Evolutionary conservation across 1,140 invertebrate genomes (phyloP).

Genomic region (Orchesella cincta): DNA sequence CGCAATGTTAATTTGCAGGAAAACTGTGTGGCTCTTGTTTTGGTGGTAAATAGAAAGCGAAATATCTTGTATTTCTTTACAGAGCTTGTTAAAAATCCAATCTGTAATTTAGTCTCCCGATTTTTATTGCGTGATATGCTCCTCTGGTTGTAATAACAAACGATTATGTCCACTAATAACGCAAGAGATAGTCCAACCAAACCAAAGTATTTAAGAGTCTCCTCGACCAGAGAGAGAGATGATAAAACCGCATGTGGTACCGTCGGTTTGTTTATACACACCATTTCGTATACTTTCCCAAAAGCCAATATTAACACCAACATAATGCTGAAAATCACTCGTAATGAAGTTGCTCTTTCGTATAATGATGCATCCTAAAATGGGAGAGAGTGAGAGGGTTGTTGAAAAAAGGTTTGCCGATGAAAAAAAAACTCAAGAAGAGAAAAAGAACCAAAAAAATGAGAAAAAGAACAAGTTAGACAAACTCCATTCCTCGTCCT

Average conservation of each 20-base stretch:
- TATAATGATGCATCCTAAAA: constrained; percentile 18
- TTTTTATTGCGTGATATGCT: background rate
- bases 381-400: background rate
- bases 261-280: constrained; percentile 28
- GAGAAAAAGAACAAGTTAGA: background rate
- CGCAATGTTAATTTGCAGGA: no score
- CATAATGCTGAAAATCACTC: constrained; percentile 21
- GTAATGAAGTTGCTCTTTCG: constrained; percentile 27
- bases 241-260: constrained; percentile 27
- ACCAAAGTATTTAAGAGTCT: constrained; percentile 2
- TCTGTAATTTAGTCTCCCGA: background rate
- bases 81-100: background rate
- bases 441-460: background rate
- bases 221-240: background rate
- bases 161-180: constrained; percentile 13
- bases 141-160: background rate
- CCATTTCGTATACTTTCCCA: constrained; percentile 27
- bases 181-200: background rate
- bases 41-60: no score
- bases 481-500: background rate
- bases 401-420: constrained; percentile 1
- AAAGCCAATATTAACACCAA: constrained; percentile 28
- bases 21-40: no score
- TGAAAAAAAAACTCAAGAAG: background rate
- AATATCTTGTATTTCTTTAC: no score